These are phyloP conservation scores for Fratercula arctica DNA, from an alignment of 2,797 vertebrate genomes.

Conservation along the genomic window DNA sequence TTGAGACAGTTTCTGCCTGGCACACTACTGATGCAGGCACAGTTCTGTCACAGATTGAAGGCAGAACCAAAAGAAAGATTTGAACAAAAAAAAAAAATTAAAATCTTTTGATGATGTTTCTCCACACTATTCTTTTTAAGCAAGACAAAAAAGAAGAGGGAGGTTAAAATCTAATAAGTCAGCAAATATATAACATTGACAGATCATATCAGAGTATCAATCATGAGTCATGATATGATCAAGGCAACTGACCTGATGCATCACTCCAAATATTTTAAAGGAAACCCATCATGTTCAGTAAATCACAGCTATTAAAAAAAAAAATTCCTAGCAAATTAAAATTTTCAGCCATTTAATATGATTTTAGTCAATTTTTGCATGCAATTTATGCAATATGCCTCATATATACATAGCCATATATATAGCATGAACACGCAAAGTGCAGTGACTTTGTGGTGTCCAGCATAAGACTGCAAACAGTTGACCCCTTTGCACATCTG, in stretches of 20 bases:
- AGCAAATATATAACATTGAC: slow-evolving; percentile 8
- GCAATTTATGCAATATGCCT: not conserved
- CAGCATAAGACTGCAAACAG: not conserved
- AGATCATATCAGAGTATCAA: not conserved
- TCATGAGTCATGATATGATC: not conserved
- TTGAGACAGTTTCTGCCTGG: not conserved
- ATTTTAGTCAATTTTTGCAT: not conserved
- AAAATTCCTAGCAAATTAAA: not conserved
- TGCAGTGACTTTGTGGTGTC: not conserved
- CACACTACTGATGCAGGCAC: not conserved
- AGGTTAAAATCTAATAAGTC: not conserved
- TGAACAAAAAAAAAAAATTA: not conserved
- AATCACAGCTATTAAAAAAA: slow-evolving; percentile 1
- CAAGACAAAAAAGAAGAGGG: not conserved
- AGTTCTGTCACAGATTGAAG: not conserved
- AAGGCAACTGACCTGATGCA: slow-evolving; percentile 22
- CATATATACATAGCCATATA: not conserved
- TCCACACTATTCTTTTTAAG: not conserved
- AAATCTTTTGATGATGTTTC: not conserved
- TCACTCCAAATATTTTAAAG: slow-evolving; percentile 41
- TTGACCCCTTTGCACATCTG: not conserved
- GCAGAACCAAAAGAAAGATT: not conserved
- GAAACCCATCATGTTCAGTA: not conserved
- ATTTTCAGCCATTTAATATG: not conserved
- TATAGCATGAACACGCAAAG: not conserved